Base-by-base conservation (phyloP, 2,888 invertebrate genomes). In the Pseudococcus jackbeardsleyi region DNA sequence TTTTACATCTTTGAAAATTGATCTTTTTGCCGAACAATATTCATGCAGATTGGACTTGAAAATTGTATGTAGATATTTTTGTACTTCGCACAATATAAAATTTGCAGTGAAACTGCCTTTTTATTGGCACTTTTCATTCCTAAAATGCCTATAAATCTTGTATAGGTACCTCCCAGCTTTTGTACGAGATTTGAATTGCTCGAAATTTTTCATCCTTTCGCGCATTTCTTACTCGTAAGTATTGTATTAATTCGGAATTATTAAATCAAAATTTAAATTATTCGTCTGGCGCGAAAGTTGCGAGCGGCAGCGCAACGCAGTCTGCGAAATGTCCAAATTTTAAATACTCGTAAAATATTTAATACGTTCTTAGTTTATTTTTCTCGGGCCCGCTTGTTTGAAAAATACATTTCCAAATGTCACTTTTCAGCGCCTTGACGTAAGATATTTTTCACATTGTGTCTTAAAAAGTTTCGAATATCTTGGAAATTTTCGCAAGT, bases 231-330 rank as follows among this genome's bases (percentile, higher is more conserved):
- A 33, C 26, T 33, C 26, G 26, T 54, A 54, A 17, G 59, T 19
- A 59, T 8, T 1, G 19, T 19, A 7, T 54, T 7, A 59, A 59
- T 59, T 59, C 19, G 19, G 19, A 59, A 59, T 59, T 59, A 59
- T 59, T 59, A 59, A 59, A 59, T 59, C 59, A 33, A 59, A 59
- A 59, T 59, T 19, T 59, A 59, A 59, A 59, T 59, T 59, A 59
- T 59, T n/a, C 59, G 59, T 59, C 59, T n/a, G 26, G 26, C 26
- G 26, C 26, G 6, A 59, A 59, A 59, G 59, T 59, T 59, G 9
- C 26, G 26, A 33, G 26, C 26, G 26, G 26, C 26, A 33, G 26
- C 26, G 59, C 19, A 19, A 59, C 59, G 6, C 19, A 59, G 59
- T 59, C n/a, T 59, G 59, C 6, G 59, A 59, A 59, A 19, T 59